Evolutionary conservation across 1,140 invertebrate species (phyloP), one percentile per base, ranked within the genome.

Genomic region (Amphibalanus amphitrite): DNA sequence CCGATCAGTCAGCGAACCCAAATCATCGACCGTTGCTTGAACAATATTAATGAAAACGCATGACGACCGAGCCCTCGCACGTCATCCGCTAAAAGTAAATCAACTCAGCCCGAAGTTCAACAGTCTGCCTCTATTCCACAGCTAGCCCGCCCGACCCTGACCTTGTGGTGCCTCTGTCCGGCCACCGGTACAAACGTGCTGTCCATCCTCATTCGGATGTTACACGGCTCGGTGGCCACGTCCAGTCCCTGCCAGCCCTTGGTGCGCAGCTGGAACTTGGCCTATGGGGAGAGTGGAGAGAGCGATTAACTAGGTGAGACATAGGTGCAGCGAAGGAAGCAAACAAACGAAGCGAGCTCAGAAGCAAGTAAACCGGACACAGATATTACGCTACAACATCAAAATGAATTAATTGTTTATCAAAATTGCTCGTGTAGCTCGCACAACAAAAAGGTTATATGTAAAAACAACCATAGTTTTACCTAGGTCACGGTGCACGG

Each of bases 181-280:
- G 64, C 23, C 64, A 65, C 64, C 6, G 64, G 64, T 6, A 26
- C 26, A 23, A 65, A 65, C 64, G 23, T 23, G 64, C 23, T n/a
- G 64, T 65, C 64, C 23, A 65, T 6, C 23, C 64, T 23, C 64
- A 65, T 26, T 4, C 64, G 23, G 26, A 65, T 65, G 26, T 26
- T 65, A 84, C 82, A 84, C 77, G 64, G 23, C 23, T 26, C 26
- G 20, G 64, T 26, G 26, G 20, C 23, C 3, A 65, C 23, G 23
- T 65, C 64, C 64, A 23, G 26, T 4, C 64, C 64, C 23, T 23
- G 64, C 64, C 64, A 65, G 64, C 64, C 23, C 64, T 65, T 65
- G 64, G 64, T n/a, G 64, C 64, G 64, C 64, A n/a, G 64, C 64
- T 65, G 64, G 20, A 65, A 65, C 64, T 65, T 65, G 64, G 64